A percentile compares a stretch with the other conserved stretches of the same genome.
Evolutionary conservation across 2,113 vertebrate genomes (phyloP).

Genomic region (Stigmatopora argus): DNA sequence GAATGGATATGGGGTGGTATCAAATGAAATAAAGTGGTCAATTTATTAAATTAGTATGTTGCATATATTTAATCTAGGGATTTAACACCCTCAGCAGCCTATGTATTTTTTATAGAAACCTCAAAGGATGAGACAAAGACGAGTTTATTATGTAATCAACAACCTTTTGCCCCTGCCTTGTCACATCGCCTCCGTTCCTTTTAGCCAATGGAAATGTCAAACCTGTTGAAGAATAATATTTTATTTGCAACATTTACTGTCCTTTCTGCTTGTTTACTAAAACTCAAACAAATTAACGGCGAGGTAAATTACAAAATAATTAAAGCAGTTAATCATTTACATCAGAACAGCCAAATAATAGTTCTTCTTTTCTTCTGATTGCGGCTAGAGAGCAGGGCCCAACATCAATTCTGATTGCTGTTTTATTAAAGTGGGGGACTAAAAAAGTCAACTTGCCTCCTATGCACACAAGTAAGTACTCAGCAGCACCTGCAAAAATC

Average conservation of each 20-base stretch:
- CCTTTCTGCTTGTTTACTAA: background rate
- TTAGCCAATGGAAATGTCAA: background rate
- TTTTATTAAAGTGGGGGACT: too few species aligned
- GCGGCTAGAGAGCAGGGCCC: too few species aligned
- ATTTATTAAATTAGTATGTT: conserved; percentile 15
- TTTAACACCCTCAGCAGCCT: conserved; percentile 37
- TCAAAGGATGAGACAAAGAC: conserved; percentile 34
- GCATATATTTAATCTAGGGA: conserved; percentile 30
- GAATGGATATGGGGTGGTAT: too few species aligned
- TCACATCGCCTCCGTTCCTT: background rate
- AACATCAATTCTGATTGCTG: too few species aligned
- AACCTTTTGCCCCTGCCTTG: conserved; percentile 3
- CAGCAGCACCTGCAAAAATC: too few species aligned
- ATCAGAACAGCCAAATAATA: too few species aligned
- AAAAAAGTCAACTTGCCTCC: too few species aligned
- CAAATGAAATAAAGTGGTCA: background rate
- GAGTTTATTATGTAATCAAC: conserved; percentile 24
- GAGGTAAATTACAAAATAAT: too few species aligned
- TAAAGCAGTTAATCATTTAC: too few species aligned
- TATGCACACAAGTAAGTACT: too few species aligned
- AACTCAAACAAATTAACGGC: too few species aligned
- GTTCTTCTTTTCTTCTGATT: too few species aligned
- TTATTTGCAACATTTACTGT: background rate
- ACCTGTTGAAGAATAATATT: background rate
- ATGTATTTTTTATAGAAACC: conserved; percentile 54